Evolutionary conservation across 2,113 vertebrate species (phyloP), one percentile per base, ranked within the genome.

Genomic region (Rhineura floridana): DNA sequence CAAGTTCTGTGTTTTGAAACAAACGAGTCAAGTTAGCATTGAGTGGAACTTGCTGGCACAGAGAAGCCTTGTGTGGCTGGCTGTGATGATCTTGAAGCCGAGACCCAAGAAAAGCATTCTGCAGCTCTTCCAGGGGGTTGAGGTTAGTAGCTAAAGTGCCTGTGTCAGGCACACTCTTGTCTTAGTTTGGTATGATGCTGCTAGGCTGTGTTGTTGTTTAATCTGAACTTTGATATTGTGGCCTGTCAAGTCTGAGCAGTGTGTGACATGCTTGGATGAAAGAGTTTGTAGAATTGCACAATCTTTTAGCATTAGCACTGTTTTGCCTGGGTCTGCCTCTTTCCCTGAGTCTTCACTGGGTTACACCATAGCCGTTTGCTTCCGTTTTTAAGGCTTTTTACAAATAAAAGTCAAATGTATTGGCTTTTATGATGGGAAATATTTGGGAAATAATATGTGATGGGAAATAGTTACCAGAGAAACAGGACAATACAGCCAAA

Each of bases 1-100:
- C 28, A 13, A 5, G 30, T 69, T 88, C 73, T 89, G 50, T 1
- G 36, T 3, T 0, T 0, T 3, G 0, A 46, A 11, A 19, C 59
- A 3, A 1, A 80, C 1, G 59, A 75, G 70, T 55, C 69, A 5
- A 7, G 1, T 0, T 46, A n/a, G 36, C 6, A 33, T 48, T 70
- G 65, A 50, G 3, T 42, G 21, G 62, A 33, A 83, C 78, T 65
- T 55, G 79, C n/a, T 93, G 17, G 52, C 5, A 23, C 17, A 21
- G 28, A 48, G 59, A 8, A 48, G 15, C n/a, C 44, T 1, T 67
- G 39, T 1, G 1, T 13, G 11, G 30, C 55, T 0, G 3, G 1
- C 6, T 6, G 2, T 10, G 70, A 21, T 4, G 36, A 5, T 30
- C 4, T 7, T 6, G 6, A 42, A 85, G 11, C 1, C 0, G 80